Percentiles rank a stretch among this genome's conserved stretches.
phyloP scores from a whole-genome alignment of 2,888 invertebrate genomes.

The Eupeodes luniger region DNA sequence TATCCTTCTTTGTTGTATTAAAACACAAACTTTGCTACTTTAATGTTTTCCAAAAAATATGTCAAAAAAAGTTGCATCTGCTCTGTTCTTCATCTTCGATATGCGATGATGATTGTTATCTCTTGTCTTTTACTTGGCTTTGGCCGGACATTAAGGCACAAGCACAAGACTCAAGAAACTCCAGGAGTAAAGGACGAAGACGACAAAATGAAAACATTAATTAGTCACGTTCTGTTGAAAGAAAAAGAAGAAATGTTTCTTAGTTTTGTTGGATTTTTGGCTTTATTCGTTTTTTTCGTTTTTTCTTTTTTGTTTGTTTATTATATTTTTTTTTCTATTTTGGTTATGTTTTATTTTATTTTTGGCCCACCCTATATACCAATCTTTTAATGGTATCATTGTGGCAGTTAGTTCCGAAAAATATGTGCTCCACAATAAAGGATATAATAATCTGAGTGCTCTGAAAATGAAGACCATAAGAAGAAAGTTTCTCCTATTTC shows the following conservation, averaged over 20 bases:
- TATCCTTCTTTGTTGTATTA: conserved; percentile 30
- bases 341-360: conserved; percentile 63
- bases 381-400: conserved; percentile 70
- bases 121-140: conserved; percentile 38
- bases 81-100: conserved; percentile 16
- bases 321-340: neutral
- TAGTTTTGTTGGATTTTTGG: conserved; percentile 25
- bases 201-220: conserved; percentile 66
- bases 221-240: conserved; percentile 69
- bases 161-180: neutral
- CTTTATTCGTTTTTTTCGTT: neutral
- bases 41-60: conserved; percentile 21
- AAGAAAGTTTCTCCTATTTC: conserved; percentile 52
- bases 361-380: conserved; percentile 15
- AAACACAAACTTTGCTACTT: conserved; percentile 25
- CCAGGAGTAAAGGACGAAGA: neutral
- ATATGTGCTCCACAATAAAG: conserved; percentile 71
- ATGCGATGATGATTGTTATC: conserved; percentile 42
- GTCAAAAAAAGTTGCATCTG: conserved; percentile 59
- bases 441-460: conserved; percentile 72
- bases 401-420: conserved; percentile 70
- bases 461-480: conserved; percentile 20
- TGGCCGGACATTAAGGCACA: conserved; percentile 35
- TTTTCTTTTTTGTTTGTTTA: neutral
- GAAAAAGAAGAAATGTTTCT: conserved; percentile 58